phyloP scores from a whole-genome alignment of 2,797 vertebrate species.

The Xenops minutus region DNA sequence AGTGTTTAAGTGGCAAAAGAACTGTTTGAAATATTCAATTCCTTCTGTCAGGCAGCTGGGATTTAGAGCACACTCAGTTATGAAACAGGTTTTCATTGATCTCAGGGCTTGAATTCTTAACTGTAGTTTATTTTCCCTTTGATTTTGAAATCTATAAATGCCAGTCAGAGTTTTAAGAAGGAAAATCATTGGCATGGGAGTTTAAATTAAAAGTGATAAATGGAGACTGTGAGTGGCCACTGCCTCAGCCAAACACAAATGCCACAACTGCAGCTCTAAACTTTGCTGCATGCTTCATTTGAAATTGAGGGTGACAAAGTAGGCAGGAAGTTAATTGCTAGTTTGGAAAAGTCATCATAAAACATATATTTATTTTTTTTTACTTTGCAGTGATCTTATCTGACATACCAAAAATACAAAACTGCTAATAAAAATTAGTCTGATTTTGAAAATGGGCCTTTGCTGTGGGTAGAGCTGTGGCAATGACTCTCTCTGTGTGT shows the following conservation, averaged over 20 bases:
- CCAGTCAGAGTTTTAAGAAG: slow-evolving; percentile 62
- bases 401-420: slow-evolving; percentile 55
- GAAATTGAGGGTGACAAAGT: slow-evolving; percentile 83
- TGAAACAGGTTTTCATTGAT: slow-evolving; percentile 67
- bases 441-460: slow-evolving; percentile 34
- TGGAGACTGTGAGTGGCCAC: slow-evolving; percentile 48
- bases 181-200: slow-evolving; percentile 56
- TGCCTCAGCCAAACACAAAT: slow-evolving; percentile 36
- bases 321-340: slow-evolving; percentile 79
- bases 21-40: slow-evolving; percentile 30
- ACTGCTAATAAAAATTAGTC: slow-evolving; percentile 69
- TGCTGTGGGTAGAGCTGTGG: not conserved
- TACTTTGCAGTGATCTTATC: slow-evolving; percentile 47
- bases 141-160: slow-evolving; percentile 73
- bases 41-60: slow-evolving; percentile 54
- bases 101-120: slow-evolving; percentile 65
- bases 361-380: slow-evolving; percentile 62
- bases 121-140: slow-evolving; percentile 72
- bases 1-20: not conserved
- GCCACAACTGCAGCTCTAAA: slow-evolving; percentile 22
- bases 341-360: slow-evolving; percentile 75
- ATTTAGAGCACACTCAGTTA: slow-evolving; percentile 50
- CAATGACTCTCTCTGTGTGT: not conserved
- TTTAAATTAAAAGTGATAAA: slow-evolving; percentile 74
- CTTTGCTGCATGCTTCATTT: slow-evolving; percentile 60